Evolutionary conservation across 2,888 invertebrate species (phyloP).

Genomic region (Plebejus argus): DNA sequence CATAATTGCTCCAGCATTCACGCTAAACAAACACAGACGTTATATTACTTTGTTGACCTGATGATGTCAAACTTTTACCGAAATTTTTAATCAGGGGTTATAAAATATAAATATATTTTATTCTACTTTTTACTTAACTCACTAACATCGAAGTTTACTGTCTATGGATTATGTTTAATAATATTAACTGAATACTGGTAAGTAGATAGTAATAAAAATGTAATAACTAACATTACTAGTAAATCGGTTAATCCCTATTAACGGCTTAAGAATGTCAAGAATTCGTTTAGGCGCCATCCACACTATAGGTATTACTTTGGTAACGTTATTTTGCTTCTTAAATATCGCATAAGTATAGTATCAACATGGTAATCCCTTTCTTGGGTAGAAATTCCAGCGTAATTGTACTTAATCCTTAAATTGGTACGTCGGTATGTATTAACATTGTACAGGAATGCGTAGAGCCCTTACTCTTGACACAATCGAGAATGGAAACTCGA

Average conservation of each 20-base stretch:
- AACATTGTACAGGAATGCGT: not conserved
- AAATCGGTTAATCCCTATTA: not conserved
- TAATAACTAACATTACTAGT: not conserved
- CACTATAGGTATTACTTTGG: slow-evolving; percentile 11
- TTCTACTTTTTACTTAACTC: not conserved
- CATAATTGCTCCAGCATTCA: too few species aligned
- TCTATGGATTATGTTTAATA: not conserved
- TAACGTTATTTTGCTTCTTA: slow-evolving; percentile 2
- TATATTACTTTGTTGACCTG: too few species aligned
- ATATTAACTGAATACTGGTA: not conserved
- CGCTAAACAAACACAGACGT: too few species aligned
- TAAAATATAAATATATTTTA: not conserved
- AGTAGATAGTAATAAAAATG: not conserved
- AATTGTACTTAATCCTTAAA: slow-evolving; percentile 1
- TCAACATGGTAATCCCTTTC: slow-evolving; percentile 19
- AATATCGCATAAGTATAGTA: slow-evolving; percentile 34
- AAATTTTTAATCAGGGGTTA: too few species aligned
- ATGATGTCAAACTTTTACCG: too few species aligned
- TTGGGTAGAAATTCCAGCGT: slow-evolving; percentile 16
- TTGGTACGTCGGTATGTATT: not conserved
- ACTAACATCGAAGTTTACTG: not conserved
- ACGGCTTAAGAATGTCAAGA: slow-evolving; percentile 16
- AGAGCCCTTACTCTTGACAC: not conserved
- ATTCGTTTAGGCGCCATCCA: slow-evolving; percentile 20
- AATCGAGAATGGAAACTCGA: not conserved